A percentile compares a stretch with the other conserved stretches of the same genome.
These are phyloP conservation scores for Peromyscus aztecus DNA, from an alignment of 2,797 vertebrate genomes.

Conservation along the genomic window DNA sequence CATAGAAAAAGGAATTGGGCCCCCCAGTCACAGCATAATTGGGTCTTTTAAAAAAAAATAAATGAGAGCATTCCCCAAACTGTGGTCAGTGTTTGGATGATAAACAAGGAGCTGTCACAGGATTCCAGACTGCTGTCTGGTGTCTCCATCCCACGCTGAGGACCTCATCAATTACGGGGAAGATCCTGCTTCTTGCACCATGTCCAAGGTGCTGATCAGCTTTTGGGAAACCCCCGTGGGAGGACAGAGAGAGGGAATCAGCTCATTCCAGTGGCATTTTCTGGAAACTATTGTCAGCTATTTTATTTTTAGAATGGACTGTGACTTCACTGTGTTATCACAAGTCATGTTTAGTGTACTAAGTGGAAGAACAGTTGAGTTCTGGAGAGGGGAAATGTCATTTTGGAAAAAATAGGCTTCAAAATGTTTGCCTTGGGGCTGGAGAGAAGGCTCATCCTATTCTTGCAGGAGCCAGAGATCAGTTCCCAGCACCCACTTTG, in stretches of 20 bases:
- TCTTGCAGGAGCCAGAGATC: background rate
- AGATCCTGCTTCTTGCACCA: background rate
- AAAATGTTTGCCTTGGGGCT: background rate
- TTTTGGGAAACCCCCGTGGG: background rate
- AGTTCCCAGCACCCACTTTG: background rate
- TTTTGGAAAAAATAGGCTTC: slow-evolving; percentile 34
- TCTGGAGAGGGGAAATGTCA: slow-evolving; percentile 33
- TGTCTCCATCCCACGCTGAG: slow-evolving; percentile 15
- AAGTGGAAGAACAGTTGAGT: slow-evolving; percentile 1
- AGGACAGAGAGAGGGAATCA: background rate
- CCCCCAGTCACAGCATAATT: slow-evolving; percentile 55
- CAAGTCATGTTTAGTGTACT: background rate
- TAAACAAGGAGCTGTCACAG: slow-evolving; percentile 9
- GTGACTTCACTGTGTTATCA: slow-evolving; percentile 52
- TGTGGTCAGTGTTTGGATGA: background rate
- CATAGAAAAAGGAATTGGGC: slow-evolving; percentile 55
- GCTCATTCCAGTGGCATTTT: background rate
- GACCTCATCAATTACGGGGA: background rate
- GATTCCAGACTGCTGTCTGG: slow-evolving; percentile 47
- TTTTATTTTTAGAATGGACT: slow-evolving; percentile 23
- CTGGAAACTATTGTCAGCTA: slow-evolving; percentile 26
- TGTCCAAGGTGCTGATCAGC: background rate
- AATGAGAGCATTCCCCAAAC: slow-evolving; percentile 55
- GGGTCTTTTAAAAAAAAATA: slow-evolving; percentile 50
- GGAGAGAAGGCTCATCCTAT: background rate